These are phyloP conservation scores for Psittacara wagleri DNA, from an alignment of 2,113 vertebrate genomes.

Conservation along the genomic window DNA sequence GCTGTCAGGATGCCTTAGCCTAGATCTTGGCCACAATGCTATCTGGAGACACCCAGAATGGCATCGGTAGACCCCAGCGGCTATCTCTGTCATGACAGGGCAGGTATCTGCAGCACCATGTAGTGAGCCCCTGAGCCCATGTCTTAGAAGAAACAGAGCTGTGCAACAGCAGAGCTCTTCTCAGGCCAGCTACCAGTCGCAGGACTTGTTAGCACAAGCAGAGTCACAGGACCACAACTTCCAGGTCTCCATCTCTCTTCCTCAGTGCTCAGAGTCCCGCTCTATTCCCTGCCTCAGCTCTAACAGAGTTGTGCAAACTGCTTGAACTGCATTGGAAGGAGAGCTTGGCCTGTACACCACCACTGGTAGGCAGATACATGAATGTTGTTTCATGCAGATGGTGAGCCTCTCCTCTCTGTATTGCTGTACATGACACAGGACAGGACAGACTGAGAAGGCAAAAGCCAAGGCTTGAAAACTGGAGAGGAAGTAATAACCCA, in stretches of 20 bases:
- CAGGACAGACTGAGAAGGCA: background rate
- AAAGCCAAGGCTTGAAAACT: background rate
- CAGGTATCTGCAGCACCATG: background rate
- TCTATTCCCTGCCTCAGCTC: background rate
- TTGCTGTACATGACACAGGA: background rate
- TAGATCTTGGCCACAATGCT: background rate
- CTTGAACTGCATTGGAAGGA: background rate
- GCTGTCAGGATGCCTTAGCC: background rate
- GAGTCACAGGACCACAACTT: background rate
- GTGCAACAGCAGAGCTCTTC: background rate
- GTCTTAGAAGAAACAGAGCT: background rate
- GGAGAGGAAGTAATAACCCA: background rate
- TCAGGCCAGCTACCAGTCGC: background rate
- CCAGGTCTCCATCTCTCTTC: background rate
- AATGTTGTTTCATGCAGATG: background rate
- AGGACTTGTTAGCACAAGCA: background rate
- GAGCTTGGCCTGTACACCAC: background rate
- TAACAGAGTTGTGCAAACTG: background rate
- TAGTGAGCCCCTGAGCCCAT: rapidly evolving
- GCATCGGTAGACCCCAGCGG: background rate
- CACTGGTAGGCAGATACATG: background rate
- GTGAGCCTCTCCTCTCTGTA: background rate
- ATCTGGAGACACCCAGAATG: background rate
- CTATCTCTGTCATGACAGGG: background rate
- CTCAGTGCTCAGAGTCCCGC: background rate